These are phyloP conservation scores for Polydrusus pterygomalis DNA, from an alignment of 2,888 invertebrate genomes.

Conservation along the genomic window DNA sequence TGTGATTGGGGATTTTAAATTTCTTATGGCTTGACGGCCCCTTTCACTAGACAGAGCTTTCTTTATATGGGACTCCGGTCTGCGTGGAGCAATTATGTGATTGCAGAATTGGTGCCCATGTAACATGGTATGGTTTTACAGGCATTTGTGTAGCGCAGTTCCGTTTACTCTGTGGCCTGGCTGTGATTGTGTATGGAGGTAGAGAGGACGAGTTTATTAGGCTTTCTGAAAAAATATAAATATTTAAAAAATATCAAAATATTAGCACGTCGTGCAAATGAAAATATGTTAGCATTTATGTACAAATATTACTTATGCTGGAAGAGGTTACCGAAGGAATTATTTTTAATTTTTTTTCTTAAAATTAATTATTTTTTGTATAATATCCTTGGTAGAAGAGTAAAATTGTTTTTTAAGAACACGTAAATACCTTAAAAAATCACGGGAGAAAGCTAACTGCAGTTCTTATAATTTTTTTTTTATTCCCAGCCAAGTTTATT, in stretches of 20 bases:
- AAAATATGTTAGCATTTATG: too few species aligned
- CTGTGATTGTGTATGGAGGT: conserved; percentile 70
- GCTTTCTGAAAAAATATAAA: conserved; percentile 62
- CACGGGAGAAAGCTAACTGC: too few species aligned
- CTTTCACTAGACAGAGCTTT: conserved; percentile 70
- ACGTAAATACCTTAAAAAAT: too few species aligned
- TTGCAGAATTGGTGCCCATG: conserved; percentile 71
- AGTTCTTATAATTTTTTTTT: too few species aligned
- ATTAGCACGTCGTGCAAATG: too few species aligned
- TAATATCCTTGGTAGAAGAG: too few species aligned
- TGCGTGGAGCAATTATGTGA: conserved; percentile 71
- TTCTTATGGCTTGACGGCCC: conserved; percentile 2
- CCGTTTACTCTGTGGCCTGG: conserved; percentile 69
- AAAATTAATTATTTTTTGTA: too few species aligned
- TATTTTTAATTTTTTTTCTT: too few species aligned
- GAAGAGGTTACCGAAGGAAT: too few species aligned
- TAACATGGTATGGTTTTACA: conserved; percentile 72
- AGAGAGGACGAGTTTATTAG: conserved; percentile 64
- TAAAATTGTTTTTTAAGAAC: too few species aligned
- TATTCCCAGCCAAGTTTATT: too few species aligned
- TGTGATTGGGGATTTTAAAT: conserved; percentile 65
- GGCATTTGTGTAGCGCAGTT: conserved; percentile 72
- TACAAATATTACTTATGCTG: too few species aligned
- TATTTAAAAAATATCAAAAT: neutral
- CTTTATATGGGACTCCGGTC: conserved; percentile 71